Base-by-base conservation (phyloP, 2,888 invertebrate species). In the Drosophila colorata region DNA sequence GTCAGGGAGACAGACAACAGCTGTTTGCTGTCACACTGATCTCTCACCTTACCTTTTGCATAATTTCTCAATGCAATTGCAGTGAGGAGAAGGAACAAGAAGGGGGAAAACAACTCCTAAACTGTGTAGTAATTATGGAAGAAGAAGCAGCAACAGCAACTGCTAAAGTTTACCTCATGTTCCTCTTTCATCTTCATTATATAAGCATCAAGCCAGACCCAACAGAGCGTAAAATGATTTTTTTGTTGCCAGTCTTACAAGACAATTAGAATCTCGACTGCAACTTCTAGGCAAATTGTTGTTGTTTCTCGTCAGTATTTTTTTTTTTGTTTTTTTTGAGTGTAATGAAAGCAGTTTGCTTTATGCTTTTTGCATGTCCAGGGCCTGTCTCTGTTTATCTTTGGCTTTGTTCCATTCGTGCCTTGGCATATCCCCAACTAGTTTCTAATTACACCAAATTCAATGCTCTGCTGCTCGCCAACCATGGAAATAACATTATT, bases 401-500 rank as follows among this genome's bases (percentile, higher is more conserved):
- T 55, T 25, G 28, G 48, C 43, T 48, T 64, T 69, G 47, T 75
- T 75, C 46, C 43, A 51, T 68, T 51, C 58, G 57, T 71, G 55
- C 20, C 43, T 23, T 61, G 60, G 53, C 64, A 65, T 47, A 58
- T 63, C 63, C 56, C 67, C 58, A 53, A 55, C 74, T 59, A 70
- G 86, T 72, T 78, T 89, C 78, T 79, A 79, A 86, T 89, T 88
- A 88, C 80, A 71, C 78, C 70, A 76, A 73, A 83, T 86, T 69
- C 71, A 74, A 78, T 80, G 87, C 65, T 85, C 78, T 64, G 74
- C 52, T 79, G 72, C 74, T 76, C 55, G 57, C 47, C 48, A 61
- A n/a, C 43, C 69, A 64, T 64, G 40, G 33, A 59, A 53, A 41
- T 25, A 37, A 56, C 44, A 48, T 43, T 56, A 33, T 60, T 53